Percentiles rank a stretch among this genome's conserved stretches.
phyloP scores from a whole-genome alignment of 2,113 vertebrate genomes.

The Siphamia tubifer region DNA sequence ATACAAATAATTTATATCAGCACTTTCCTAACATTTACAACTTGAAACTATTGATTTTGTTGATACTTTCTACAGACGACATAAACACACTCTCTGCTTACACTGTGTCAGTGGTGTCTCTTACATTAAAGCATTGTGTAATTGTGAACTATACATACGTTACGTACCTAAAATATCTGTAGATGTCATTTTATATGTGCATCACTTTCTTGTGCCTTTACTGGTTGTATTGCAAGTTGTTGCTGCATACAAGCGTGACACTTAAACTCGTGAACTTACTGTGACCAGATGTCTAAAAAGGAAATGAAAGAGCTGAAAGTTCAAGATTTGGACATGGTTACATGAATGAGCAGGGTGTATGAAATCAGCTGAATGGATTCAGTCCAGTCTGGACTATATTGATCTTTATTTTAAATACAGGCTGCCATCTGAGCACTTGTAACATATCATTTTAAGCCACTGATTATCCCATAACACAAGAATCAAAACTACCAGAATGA shows the following conservation, averaged over 20 bases:
- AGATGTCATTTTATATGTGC: neutral
- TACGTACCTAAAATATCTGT: neutral
- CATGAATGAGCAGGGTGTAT: constrained; percentile 19
- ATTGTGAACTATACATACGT: neutral
- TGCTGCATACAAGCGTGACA: neutral
- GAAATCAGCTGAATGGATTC: constrained; percentile 30
- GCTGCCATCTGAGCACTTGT: constrained; percentile 45
- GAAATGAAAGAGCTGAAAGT: neutral
- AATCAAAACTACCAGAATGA: constrained; percentile 64
- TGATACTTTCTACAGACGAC: no score
- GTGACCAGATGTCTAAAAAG: neutral
- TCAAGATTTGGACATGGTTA: neutral
- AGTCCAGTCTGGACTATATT: constrained; percentile 51
- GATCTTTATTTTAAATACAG: constrained; percentile 66
- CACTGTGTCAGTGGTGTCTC: neutral
- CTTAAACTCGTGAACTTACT: neutral
- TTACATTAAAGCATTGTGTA: neutral
- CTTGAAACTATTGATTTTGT: no score
- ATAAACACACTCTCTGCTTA: no score
- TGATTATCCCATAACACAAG: constrained; percentile 60
- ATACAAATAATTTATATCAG: no score
- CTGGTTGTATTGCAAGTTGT: neutral
- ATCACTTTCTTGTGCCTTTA: neutral
- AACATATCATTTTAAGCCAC: constrained; percentile 63
- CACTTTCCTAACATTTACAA: no score